A percentile compares a stretch with the other conserved stretches of the same genome.
These are phyloP conservation scores for Macrophya alboannulata DNA, from an alignment of 2,888 invertebrate genomes.

Conservation along the genomic window DNA sequence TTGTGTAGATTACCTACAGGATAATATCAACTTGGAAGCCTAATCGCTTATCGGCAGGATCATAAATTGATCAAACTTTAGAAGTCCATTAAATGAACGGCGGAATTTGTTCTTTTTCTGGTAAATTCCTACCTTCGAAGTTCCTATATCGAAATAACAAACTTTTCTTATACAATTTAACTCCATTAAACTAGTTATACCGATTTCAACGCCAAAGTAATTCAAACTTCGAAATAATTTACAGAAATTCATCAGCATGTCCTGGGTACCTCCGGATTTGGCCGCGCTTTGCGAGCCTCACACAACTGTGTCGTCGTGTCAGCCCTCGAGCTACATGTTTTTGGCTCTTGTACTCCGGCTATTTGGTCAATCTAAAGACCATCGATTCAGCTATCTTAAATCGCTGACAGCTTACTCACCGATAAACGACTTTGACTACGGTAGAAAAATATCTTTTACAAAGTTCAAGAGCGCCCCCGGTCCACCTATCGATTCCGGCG, in stretches of 20 bases:
- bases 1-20: neutral
- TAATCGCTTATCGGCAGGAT: constrained; percentile 10
- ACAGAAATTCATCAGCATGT: constrained; percentile 63
- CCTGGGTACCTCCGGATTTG: constrained; percentile 84
- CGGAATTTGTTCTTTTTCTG: neutral
- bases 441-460: constrained; percentile 32
- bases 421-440: neutral
- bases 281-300: constrained; percentile 82
- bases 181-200: neutral
- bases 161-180: neutral
- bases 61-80: constrained; percentile 18
- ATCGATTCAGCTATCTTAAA: constrained; percentile 59
- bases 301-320: constrained; percentile 83
- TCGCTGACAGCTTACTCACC: constrained; percentile 6
- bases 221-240: constrained; percentile 15
- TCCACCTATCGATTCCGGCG: neutral
- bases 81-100: neutral
- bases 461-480: neutral
- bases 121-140: neutral
- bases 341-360: constrained; percentile 83
- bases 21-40: neutral
- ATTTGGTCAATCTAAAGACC: constrained; percentile 82
- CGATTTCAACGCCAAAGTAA: neutral
- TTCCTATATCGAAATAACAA: neutral
- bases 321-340: constrained; percentile 83